Conservation (phyloP, 2,797 vertebrate genomes). For the Eptatretus atami region DNA sequence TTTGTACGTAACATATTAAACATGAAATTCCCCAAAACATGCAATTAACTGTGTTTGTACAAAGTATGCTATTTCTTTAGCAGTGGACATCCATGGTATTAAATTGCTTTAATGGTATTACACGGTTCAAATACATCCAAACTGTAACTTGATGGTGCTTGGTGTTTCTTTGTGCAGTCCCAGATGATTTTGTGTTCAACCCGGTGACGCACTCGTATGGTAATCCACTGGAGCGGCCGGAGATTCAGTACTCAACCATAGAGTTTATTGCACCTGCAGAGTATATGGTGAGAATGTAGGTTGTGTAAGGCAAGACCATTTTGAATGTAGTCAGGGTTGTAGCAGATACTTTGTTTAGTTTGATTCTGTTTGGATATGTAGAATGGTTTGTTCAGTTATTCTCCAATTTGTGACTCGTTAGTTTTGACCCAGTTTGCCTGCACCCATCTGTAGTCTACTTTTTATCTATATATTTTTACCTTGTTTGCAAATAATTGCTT, state of each 20-base stretch:
- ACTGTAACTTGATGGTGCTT: background rate
- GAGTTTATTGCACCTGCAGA: constrained; percentile 94
- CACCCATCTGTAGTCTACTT: too few relatives aligned
- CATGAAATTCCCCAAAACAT: background rate
- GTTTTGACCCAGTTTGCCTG: too few relatives aligned
- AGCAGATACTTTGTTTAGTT: too few relatives aligned
- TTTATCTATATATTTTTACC: too few relatives aligned
- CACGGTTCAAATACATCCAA: background rate
- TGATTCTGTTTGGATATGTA: too few relatives aligned
- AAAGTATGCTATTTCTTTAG: background rate
- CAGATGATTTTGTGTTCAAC: constrained; percentile 97
- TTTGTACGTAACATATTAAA: too few relatives aligned
- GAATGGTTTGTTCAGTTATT: too few relatives aligned
- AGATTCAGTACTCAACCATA: constrained; percentile 76
- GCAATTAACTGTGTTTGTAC: background rate
- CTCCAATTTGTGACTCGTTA: too few relatives aligned
- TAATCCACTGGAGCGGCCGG: constrained; percentile 72
- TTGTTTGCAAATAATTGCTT: too few relatives aligned
- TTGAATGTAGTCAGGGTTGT: too few relatives aligned
- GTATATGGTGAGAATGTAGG: constrained; percentile 40
- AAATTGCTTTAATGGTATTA: background rate
- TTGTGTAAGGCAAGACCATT: background rate
- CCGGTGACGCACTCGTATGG: constrained; percentile 70
- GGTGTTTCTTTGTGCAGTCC: constrained; percentile 22
- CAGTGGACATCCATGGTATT: background rate